Evolutionary conservation across 2,888 invertebrate species (phyloP).

Genomic region (Cephus sareptanus): DNA sequence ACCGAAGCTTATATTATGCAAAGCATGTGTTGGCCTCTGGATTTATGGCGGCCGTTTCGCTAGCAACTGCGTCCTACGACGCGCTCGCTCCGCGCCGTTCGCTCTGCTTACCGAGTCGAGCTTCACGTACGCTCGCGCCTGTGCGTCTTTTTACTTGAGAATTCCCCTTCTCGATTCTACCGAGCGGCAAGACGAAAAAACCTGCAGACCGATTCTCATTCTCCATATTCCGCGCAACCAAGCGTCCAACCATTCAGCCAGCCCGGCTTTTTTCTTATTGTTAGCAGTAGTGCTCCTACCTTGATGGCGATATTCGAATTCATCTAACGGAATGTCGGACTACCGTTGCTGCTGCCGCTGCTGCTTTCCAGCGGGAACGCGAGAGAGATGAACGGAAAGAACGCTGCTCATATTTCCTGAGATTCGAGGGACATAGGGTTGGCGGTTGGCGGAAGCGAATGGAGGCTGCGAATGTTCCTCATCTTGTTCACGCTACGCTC

Average conservation of each 20-base stretch:
- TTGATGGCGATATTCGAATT: too few species aligned
- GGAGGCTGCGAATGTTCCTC: background rate
- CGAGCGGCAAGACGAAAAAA: constrained; percentile 10
- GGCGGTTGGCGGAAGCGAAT: background rate
- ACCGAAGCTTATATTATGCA: constrained; percentile 62
- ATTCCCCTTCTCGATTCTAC: constrained; percentile 14
- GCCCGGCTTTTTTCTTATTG: too few species aligned
- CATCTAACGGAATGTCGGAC: too few species aligned
- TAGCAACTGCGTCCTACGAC: constrained; percentile 45
- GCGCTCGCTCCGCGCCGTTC: background rate
- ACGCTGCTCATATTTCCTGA: background rate
- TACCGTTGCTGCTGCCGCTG: too few species aligned
- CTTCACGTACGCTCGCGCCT: constrained; percentile 25
- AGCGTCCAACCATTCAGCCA: too few species aligned
- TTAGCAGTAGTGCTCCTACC: too few species aligned
- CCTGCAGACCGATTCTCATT: too few species aligned
- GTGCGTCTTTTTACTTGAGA: constrained; percentile 25
- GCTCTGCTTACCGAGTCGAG: too few species aligned
- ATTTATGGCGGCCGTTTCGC: constrained; percentile 62
- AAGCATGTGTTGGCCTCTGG: constrained; percentile 59
- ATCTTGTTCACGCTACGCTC: background rate
- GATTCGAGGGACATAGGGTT: background rate
- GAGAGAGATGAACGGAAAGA: background rate
- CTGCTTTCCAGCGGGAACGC: background rate
- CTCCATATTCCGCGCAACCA: too few species aligned